Conservation (phyloP, 1,140 invertebrate species). For the Pinna nobilis region DNA sequence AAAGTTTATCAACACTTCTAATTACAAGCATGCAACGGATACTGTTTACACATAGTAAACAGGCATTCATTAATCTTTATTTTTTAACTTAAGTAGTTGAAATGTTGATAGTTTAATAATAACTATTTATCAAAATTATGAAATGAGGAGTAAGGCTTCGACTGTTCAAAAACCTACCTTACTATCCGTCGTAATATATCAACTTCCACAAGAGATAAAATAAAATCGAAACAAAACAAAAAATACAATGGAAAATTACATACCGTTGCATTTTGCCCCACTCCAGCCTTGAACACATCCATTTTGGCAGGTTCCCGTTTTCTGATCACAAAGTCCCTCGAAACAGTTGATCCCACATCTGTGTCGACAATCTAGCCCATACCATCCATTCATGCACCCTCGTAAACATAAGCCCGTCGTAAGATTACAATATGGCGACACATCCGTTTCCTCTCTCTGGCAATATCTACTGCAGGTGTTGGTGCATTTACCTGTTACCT, state of each 20-base stretch:
- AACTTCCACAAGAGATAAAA: no score
- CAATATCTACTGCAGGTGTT: slow-evolving; percentile 9
- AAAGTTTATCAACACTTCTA: no score
- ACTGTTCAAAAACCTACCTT: no score
- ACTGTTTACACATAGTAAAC: no score
- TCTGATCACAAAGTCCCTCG: slow-evolving; percentile 4
- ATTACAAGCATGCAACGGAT: no score
- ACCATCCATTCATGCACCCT: slow-evolving; percentile 17
- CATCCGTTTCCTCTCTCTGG: background rate
- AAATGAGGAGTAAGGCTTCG: no score
- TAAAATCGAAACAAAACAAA: no score
- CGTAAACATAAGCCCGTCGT: slow-evolving; percentile 11
- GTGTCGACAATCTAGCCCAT: slow-evolving; percentile 8
- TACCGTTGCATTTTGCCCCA: slow-evolving; percentile 22
- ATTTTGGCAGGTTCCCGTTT: background rate
- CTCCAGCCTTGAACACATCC: slow-evolving; percentile 23
- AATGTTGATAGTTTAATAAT: background rate
- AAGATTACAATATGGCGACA: background rate
- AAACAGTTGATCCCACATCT: slow-evolving; percentile 6
- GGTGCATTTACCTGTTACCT: slow-evolving; percentile 2
- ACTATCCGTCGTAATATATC: no score
- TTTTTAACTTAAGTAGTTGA: background rate
- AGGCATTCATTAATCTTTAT: no score
- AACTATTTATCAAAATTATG: background rate
- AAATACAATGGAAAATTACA: background rate